These are phyloP conservation scores for Candidula unifasciata DNA, from an alignment of 2,888 invertebrate species.

Conservation along the genomic window DNA sequence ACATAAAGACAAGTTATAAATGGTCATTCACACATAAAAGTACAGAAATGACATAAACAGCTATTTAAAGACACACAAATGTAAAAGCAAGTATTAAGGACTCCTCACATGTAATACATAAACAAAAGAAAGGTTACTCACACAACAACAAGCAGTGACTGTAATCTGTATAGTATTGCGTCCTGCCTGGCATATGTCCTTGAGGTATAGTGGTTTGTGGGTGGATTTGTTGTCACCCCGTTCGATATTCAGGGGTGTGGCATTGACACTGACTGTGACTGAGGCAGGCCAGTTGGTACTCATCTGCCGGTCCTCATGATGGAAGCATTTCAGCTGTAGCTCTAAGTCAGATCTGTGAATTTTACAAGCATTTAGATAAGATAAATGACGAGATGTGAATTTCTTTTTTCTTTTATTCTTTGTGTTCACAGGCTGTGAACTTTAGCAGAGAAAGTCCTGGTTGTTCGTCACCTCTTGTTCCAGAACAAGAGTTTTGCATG, in stretches of 20 bases:
- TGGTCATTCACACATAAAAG: too few relatives aligned
- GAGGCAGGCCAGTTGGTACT: slow-evolving; percentile 98
- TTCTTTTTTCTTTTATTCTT: too few relatives aligned
- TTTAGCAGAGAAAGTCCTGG: too few relatives aligned
- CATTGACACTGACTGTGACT: slow-evolving; percentile 90
- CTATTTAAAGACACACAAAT: neutral
- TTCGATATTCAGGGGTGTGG: slow-evolving; percentile 94
- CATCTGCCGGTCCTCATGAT: slow-evolving; percentile 97
- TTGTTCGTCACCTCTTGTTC: too few relatives aligned
- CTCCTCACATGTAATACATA: neutral
- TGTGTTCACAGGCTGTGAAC: too few relatives aligned
- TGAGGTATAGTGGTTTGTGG: slow-evolving; percentile 96
- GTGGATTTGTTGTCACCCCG: slow-evolving; percentile 96
- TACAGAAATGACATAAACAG: neutral
- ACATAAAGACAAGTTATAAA: too few relatives aligned
- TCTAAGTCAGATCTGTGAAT: slow-evolving; percentile 89
- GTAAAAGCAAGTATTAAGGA: neutral
- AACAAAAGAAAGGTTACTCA: too few relatives aligned
- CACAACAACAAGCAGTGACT: slow-evolving; percentile 97
- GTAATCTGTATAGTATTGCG: slow-evolving; percentile 97
- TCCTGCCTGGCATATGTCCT: slow-evolving; percentile 96
- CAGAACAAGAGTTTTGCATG: too few relatives aligned
- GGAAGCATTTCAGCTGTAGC: slow-evolving; percentile 97
- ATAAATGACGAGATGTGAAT: too few relatives aligned
- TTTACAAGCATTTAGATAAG: too few relatives aligned